Base-by-base conservation (phyloP, 1,140 invertebrate species). In the Drosophila saltans region DNA sequence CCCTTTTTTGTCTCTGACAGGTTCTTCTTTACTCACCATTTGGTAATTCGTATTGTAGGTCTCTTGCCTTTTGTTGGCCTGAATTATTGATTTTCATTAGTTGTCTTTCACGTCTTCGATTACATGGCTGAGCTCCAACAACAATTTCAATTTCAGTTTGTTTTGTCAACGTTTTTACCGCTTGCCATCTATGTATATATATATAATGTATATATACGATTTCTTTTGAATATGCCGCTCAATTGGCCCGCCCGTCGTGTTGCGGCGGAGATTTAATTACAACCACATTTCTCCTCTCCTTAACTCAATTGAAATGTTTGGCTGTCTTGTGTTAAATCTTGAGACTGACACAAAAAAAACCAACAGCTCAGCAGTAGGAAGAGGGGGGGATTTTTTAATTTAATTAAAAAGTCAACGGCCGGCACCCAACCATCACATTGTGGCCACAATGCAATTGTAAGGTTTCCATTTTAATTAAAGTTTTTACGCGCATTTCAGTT, bases 391-490 rank as follows among this genome's bases (percentile, higher is more conserved):
- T 77, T 83, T 80, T 80, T 77, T 86, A 86, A 86, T 86, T 86
- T 77, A 86, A 86, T 86, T 86, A 86, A 86, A 88, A 86, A 77
- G 83, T 88, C 75, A 39, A 64, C 48, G 60, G 62, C 41, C 45
- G 40, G 52, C 64, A 68, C 24, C 56, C 9, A 39, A 56, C 56
- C 71, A 62, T 71, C 72, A 69, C 68, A 8, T 8, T 60, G 28
- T 64, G 74, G 73, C 74, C 77, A 89, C 83, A 89, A 80, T 89
- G 83, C 77, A 88, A 89, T 89, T 88, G 83, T 88, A 88, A 70
- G 83, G 83, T 72, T 88, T 88, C 84, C 84, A 83, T 88, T 88
- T 86, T 88, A 89, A 88, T 88, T 88, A 88, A 83, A 88, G 83
- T 88, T 88, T 89, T 78, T 83, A 78, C 80, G 80, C 73, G 73